Evolutionary conservation across 1,140 invertebrate genomes (phyloP).

Genomic region (Anthonomus grandis): DNA sequence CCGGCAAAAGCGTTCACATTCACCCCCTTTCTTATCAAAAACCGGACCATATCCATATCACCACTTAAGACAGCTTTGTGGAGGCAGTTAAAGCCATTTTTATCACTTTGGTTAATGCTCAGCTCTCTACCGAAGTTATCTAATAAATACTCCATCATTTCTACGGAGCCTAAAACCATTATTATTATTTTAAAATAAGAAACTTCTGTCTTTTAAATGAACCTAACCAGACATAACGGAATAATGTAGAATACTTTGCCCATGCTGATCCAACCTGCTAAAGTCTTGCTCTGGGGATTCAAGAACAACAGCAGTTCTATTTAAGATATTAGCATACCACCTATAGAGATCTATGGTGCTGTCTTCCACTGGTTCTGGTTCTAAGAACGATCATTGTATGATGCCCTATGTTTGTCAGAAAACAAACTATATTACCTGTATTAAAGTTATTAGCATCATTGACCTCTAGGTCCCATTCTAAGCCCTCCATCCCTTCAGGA

Average conservation of each 20-base stretch:
- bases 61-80: slow-evolving; percentile 58
- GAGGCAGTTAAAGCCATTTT: slow-evolving; percentile 49
- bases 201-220: background rate
- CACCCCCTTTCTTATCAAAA: slow-evolving; percentile 84
- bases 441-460: slow-evolving; percentile 38
- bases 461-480: slow-evolving; percentile 60
- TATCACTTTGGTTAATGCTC: slow-evolving; percentile 41
- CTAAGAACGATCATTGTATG: slow-evolving; percentile 17
- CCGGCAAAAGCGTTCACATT: slow-evolving; percentile 67
- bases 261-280: slow-evolving; percentile 51
- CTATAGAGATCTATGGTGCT: slow-evolving; percentile 48
- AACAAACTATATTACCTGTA: slow-evolving; percentile 18
- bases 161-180: slow-evolving; percentile 40
- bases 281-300: slow-evolving; percentile 43
- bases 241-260: slow-evolving; percentile 59
- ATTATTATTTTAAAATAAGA: no score
- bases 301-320: slow-evolving; percentile 51
- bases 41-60: slow-evolving; percentile 52
- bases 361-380: slow-evolving; percentile 40
- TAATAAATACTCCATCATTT: slow-evolving; percentile 51
- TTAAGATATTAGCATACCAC: slow-evolving; percentile 57
- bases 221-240: slow-evolving; percentile 53
- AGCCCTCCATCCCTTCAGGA: slow-evolving; percentile 59
- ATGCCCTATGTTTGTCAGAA: no score
- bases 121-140: slow-evolving; percentile 38